Percentiles rank a stretch among this genome's conserved stretches.
These are phyloP conservation scores for Lepidurus couesii DNA, from an alignment of 1,140 invertebrate genomes.

Conservation along the genomic window DNA sequence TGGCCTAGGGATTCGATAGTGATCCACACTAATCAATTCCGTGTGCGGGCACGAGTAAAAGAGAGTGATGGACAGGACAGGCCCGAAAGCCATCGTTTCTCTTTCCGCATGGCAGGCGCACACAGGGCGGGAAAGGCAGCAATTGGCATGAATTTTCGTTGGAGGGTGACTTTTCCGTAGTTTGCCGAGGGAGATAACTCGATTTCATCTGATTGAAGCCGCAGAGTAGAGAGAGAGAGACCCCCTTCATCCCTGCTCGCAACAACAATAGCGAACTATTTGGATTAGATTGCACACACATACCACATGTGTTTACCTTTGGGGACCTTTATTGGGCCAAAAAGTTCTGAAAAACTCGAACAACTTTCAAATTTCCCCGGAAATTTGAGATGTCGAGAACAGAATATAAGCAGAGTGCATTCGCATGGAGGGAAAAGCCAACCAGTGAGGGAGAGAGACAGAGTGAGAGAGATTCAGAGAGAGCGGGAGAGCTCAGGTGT, in stretches of 20 bases:
- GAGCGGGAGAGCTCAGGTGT: neutral
- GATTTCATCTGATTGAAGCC: slow-evolving; percentile 2
- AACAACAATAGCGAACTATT: neutral
- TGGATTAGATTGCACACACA: neutral
- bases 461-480: neutral
- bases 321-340: neutral
- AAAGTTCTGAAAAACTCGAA: neutral
- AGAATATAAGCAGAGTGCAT: neutral
- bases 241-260: neutral
- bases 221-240: neutral
- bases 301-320: slow-evolving; percentile 19
- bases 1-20: slow-evolving; percentile 6
- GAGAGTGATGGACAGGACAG: neutral
- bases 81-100: neutral
- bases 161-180: slow-evolving; percentile 9
- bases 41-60: slow-evolving; percentile 14
- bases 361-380: neutral
- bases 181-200: slow-evolving; percentile 18
- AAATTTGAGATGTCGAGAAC: neutral
- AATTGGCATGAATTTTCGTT: slow-evolving; percentile 6
- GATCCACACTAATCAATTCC: slow-evolving; percentile 19
- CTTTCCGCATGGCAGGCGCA: slow-evolving; percentile 9
- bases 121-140: neutral
- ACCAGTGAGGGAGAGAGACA: too few species aligned
- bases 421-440: neutral